A percentile compares a stretch with the other conserved stretches of the same genome.
phyloP scores from a whole-genome alignment of 2,113 vertebrate species.

The Rhinoptilus africanus region DNA sequence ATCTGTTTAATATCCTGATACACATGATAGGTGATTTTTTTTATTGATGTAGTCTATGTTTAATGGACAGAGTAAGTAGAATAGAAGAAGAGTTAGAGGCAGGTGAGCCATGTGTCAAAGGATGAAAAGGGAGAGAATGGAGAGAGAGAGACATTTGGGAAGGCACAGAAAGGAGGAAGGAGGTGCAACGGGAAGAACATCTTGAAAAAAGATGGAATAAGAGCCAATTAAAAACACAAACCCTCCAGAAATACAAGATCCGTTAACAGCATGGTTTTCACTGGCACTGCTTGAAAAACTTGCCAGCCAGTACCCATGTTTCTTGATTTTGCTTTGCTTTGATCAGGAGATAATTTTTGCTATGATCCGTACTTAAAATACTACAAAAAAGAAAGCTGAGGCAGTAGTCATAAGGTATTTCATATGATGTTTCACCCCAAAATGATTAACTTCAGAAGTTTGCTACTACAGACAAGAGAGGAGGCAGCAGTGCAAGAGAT shows the following conservation, averaged over 20 bases:
- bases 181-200: background rate
- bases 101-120: background rate
- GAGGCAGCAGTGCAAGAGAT: background rate
- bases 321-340: background rate
- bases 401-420: background rate
- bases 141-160: background rate
- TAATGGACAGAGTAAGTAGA: background rate
- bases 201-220: background rate
- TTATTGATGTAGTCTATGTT: background rate
- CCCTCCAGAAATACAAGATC: background rate
- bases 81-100: background rate
- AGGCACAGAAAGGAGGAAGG: background rate
- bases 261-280: background rate
- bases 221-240: background rate
- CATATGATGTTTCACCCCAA: background rate
- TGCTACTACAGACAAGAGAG: background rate
- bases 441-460: background rate
- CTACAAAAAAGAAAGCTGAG: background rate
- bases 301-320: background rate
- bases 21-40: background rate
- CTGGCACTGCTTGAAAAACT: background rate
- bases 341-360: background rate
- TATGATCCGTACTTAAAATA: background rate
- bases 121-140: background rate
- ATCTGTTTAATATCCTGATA: background rate